Base-by-base conservation (phyloP, 2,888 invertebrate species). In the Phaedon cochleariae region DNA sequence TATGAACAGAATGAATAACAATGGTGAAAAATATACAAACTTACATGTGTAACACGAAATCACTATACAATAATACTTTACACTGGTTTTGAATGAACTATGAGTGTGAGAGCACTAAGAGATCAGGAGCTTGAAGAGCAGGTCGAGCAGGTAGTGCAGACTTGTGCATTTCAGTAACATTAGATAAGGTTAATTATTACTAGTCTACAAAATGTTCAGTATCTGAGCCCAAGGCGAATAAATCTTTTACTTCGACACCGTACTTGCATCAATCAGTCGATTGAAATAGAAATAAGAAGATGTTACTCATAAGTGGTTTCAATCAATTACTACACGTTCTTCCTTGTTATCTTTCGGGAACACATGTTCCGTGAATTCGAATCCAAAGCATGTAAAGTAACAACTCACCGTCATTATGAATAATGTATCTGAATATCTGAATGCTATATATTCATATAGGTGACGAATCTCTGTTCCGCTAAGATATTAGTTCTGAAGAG, bases 341-440 rank as follows among this genome's bases (percentile, higher is more conserved):
- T 41, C 21, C 45, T 57, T 22, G 45, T 45, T 57, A 57, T 45
- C 26, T 57, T 18, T 1, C 9, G 26, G 57, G 45, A 57, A 57
- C 57, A 57, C 45, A 57, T 57, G 57, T 46, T 57, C 57, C 22
- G 45, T 26, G 29, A 26, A 46, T 46, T 62, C 45, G 20, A 62
- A 62, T 55, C 54, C 54, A 46, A 62, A 48, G 55, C 45, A 55
- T 62, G 62, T 62, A 54, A 62, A 62, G 49, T 46, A 46, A 62
- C 55, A 18, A 37, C 54, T 62, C 49, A 55, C 62, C 48, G 62
- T 53, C 22, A 46, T 1, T 20, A 62, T 62, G 48, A 55, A 62
- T 62, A 55, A 62, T 62, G 62, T 15, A 62, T 62, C 26, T 5
- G 26, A 7, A 26, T 26, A 26, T 26, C 26, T 20, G 52, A 62